These are phyloP conservation scores for Crenuchus spilurus DNA, from an alignment of 2,797 vertebrate species.

Conservation along the genomic window DNA sequence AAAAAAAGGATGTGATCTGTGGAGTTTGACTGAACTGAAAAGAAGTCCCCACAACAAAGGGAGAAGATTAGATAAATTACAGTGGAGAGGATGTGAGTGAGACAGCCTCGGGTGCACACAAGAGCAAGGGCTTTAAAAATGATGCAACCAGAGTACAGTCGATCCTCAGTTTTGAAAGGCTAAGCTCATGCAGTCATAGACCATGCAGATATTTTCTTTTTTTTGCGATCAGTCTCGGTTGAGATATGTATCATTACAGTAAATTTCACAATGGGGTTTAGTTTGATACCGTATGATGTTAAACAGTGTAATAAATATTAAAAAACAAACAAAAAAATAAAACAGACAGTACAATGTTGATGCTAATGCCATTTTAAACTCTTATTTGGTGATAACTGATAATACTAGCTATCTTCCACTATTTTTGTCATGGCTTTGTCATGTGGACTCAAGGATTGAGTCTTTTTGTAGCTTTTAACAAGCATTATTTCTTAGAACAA, in stretches of 20 bases:
- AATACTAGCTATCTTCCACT: slow-evolving; percentile 59
- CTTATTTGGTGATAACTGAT: slow-evolving; percentile 66
- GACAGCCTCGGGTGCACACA: slow-evolving; percentile 68
- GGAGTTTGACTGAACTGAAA: slow-evolving; percentile 54
- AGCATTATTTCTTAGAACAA: slow-evolving; percentile 72
- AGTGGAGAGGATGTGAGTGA: slow-evolving; percentile 60
- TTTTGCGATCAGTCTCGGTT: slow-evolving; percentile 72
- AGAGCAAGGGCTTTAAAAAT: slow-evolving; percentile 77
- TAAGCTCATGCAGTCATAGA: slow-evolving; percentile 83
- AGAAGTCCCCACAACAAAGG: slow-evolving; percentile 46
- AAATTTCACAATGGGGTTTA: slow-evolving; percentile 63
- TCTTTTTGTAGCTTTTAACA: slow-evolving; percentile 68
- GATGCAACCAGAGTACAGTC: slow-evolving; percentile 73
- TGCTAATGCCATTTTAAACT: slow-evolving; percentile 66
- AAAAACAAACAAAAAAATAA: no score
- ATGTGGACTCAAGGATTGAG: slow-evolving; percentile 61
- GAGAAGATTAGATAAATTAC: slow-evolving; percentile 49
- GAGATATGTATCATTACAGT: slow-evolving; percentile 66
- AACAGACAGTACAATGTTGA: slow-evolving; percentile 54
- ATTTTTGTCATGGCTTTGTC: slow-evolving; percentile 74
- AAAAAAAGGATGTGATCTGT: slow-evolving; percentile 4
- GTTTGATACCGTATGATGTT: slow-evolving; percentile 60
- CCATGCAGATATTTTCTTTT: slow-evolving; percentile 83
- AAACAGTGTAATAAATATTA: slow-evolving; percentile 56
- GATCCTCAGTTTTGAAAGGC: slow-evolving; percentile 75